These are phyloP conservation scores for Calliphora vicina DNA, from an alignment of 1,140 invertebrate genomes.

Conservation along the genomic window DNA sequence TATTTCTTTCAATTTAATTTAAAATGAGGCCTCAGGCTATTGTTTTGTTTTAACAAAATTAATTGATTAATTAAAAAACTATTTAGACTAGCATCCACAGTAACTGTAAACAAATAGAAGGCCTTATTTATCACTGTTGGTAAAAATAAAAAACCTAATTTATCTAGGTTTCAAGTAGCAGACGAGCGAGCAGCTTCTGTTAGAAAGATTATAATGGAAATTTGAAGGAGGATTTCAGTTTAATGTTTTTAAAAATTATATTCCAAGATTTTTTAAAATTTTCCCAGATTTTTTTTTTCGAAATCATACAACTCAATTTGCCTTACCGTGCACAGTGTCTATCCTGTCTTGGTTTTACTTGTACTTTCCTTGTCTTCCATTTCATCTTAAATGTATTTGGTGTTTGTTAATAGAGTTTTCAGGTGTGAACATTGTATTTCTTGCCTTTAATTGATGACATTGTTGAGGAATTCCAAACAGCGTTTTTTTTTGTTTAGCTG, in stretches of 20 bases:
- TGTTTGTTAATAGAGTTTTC: conserved; percentile 59
- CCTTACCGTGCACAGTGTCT: background rate
- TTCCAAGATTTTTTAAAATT: no score
- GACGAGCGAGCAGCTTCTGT: no score
- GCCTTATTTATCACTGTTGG: background rate
- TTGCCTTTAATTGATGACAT: conserved; percentile 61
- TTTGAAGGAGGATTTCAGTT: no score
- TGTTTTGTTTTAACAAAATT: background rate
- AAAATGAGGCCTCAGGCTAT: background rate
- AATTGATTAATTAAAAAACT: background rate
- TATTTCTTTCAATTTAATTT: background rate
- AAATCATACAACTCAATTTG: background rate
- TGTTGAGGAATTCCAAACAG: conserved; percentile 60
- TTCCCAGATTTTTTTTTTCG: no score
- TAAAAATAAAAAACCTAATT: no score
- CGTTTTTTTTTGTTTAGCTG: conserved; percentile 45
- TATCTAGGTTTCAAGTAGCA: no score
- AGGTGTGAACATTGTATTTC: conserved; percentile 52
- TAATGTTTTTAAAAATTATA: no score
- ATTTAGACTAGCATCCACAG: background rate
- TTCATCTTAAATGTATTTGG: background rate
- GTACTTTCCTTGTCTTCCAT: background rate
- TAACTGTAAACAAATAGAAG: background rate
- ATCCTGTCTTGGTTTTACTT: background rate
- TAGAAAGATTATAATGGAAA: no score